Conservation (phyloP, 2,888 invertebrate species). For the Ormyrus labotus region DNA sequence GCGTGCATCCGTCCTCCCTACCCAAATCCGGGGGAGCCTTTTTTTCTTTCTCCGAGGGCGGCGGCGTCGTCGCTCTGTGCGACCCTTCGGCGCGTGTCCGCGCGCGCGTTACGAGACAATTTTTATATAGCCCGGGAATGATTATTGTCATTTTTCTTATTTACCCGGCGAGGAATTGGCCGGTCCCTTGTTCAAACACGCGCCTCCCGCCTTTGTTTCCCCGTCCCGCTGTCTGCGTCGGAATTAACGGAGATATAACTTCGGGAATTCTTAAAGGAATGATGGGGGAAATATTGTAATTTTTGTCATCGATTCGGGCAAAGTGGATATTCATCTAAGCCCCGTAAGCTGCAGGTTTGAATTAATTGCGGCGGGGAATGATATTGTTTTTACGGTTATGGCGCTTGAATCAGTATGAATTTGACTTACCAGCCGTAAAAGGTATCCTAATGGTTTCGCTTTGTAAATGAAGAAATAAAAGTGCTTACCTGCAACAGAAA, state of each 20-base stretch:
- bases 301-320: too few species aligned
- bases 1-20: constrained; percentile 1
- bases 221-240: not conserved
- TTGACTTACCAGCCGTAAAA: constrained; percentile 11
- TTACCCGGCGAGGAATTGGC: constrained; percentile 38
- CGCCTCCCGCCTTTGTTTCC: not conserved
- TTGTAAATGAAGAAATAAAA: not conserved
- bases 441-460: not conserved
- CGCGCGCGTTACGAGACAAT: constrained; percentile 47
- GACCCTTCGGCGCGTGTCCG: not conserved
- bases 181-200: constrained; percentile 37
- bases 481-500: constrained; percentile 42
- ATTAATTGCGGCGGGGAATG: constrained; percentile 1
- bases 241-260: constrained; percentile 8
- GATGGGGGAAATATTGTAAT: not conserved
- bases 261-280: not conserved
- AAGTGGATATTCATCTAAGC: too few species aligned
- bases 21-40: constrained; percentile 32
- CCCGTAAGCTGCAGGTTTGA: not conserved
- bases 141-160: constrained; percentile 54
- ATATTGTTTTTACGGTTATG: too few species aligned
- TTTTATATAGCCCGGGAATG: constrained; percentile 45
- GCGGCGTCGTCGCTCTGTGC: too few species aligned
- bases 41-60: not conserved
- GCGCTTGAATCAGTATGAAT: not conserved